Evolutionary conservation across 2,797 vertebrate genomes (phyloP).

Genomic region (Mormyrus proboscirostris): DNA sequence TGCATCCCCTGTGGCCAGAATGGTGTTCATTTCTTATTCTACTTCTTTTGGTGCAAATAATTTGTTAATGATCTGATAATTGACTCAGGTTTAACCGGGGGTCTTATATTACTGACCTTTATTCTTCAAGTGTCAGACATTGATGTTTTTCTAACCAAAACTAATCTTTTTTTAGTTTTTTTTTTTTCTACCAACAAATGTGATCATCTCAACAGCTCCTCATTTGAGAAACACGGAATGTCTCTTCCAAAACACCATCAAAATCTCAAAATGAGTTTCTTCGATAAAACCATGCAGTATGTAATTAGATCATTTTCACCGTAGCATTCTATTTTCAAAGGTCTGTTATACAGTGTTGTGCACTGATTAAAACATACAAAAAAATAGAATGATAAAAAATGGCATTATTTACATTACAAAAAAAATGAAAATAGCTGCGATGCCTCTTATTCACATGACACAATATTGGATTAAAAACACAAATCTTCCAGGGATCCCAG

Average conservation of each 20-base stretch:
- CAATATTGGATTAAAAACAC: slow-evolving; percentile 2
- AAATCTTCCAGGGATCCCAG: not conserved
- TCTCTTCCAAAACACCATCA: not conserved
- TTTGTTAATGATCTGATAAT: not conserved
- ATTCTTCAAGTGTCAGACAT: not conserved
- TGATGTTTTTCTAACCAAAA: not conserved
- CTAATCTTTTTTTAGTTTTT: not conserved
- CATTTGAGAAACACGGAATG: not conserved
- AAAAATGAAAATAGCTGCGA: not conserved
- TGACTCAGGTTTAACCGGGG: not conserved
- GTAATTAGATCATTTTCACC: not conserved
- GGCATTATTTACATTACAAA: not conserved
- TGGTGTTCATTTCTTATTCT: not conserved
- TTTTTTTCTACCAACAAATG: not conserved
- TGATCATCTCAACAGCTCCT: not conserved
- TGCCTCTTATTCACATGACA: not conserved
- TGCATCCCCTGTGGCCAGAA: not conserved
- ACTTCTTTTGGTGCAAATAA: not conserved
- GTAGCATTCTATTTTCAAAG: not conserved
- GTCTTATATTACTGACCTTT: not conserved
- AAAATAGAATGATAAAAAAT: not conserved
- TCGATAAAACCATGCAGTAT: not conserved
- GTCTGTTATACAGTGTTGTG: not conserved
- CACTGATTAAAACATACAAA: slow-evolving; percentile 10
- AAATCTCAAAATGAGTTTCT: not conserved